Evolutionary conservation across 2,888 invertebrate species (phyloP), one percentile per base, ranked within the genome.

Genomic region (Allolobophora icterica): DNA sequence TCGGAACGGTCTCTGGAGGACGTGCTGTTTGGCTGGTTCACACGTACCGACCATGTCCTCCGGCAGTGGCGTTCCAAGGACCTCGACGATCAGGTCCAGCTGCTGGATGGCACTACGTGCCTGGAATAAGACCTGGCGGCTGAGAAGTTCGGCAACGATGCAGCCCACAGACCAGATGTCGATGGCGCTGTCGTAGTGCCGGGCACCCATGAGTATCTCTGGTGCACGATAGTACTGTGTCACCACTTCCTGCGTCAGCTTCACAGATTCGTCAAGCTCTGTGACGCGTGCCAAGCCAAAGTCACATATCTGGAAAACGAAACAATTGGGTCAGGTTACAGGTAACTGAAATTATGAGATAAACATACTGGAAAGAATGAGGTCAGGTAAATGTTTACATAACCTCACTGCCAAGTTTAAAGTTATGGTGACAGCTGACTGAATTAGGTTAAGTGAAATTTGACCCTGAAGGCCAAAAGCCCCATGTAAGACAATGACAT

Each of bases 91-190:
- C 94, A 99, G 96, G 96, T 99, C 99, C 96, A 99, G 96, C 97
- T 98, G 98, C 96, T 99, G 98, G 93, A 99, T 98, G 34, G 99
- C 99, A 96, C 98, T 98, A 95, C 98, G 98, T 89, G 99, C 99
- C 96, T 99, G 99, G 96, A 99, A 99, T 93, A 99, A 96, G 94
- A 99, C 99, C 94, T 99, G 96, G 93, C 99, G 96, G 91, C 99
- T 98, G 90, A 99, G 97, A 92, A 99, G 96, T 95, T 99, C 99
- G 84, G 99, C 99, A 95, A 99, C 99, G 95, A 99, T 99, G 96
- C 99, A 99, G 90, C 99, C 99, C 89, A 99, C 99, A 89, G 98
- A 98, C 99, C 99, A 99, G 91, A 99, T 98, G 95, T 99, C 99
- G 89, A 99, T 98, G 11, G 99, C 98, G 24, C 98, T 97, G 19